Percentiles rank a stretch among this genome's conserved stretches.
phyloP scores from a whole-genome alignment of 2,888 invertebrate genomes.

The Caenorhabditis uteleia region DNA sequence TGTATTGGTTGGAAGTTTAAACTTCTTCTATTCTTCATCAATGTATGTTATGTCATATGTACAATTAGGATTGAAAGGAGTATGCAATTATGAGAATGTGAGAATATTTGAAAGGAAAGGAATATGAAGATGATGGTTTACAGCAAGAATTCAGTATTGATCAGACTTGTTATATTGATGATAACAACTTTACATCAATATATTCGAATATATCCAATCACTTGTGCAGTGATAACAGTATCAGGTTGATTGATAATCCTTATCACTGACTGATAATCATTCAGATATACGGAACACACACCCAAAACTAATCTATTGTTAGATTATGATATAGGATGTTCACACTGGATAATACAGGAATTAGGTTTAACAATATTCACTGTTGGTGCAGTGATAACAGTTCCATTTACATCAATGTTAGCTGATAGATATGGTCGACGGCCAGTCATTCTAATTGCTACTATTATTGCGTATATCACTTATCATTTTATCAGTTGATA shows the following conservation, averaged over 20 bases:
- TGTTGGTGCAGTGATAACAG: conserved; percentile 22
- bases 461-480: conserved; percentile 9
- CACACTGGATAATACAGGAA: conserved; percentile 33
- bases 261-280: neutral
- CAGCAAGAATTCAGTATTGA: conserved; percentile 9
- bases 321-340: conserved; percentile 18
- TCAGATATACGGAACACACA: neutral
- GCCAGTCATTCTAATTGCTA: conserved; percentile 21
- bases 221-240: neutral
- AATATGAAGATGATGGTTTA: neutral
- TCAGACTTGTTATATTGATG: conserved; percentile 14
- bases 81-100: conserved; percentile 14
- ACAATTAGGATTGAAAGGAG: conserved; percentile 15
- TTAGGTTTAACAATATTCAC: conserved; percentile 37
- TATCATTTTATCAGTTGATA: neutral
- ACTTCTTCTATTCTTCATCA: conserved; percentile 39
- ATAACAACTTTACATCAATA: neutral
- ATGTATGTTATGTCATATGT: conserved; percentile 39
- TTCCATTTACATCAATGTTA: conserved; percentile 29
- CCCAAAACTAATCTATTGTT: conserved; percentile 21
- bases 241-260: neutral
- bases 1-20: conserved; percentile 25
- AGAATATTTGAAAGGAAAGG: neutral
- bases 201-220: too few relatives aligned
- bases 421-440: conserved; percentile 34